phyloP scores from a whole-genome alignment of 2,888 invertebrate species.

The Cataglyphis altisquamis region DNA sequence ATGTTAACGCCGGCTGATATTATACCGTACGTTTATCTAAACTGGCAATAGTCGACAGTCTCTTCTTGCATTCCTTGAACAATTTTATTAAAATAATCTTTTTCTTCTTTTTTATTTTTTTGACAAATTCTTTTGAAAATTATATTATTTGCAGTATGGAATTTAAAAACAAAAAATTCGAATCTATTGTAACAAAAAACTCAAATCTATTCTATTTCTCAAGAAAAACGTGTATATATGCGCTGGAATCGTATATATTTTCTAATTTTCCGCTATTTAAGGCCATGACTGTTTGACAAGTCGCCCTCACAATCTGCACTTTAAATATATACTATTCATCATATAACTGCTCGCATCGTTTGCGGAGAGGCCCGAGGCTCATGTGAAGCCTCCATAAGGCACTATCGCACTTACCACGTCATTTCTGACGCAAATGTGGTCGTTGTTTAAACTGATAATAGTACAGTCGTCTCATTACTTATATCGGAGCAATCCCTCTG shows the following conservation, averaged over 20 bases:
- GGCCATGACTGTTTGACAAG: neutral
- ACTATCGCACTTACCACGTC: conserved; percentile 69
- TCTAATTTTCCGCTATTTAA: neutral
- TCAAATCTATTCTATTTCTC: neutral
- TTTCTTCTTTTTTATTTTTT: neutral
- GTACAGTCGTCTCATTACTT: conserved; percentile 63
- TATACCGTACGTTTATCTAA: conserved; percentile 36
- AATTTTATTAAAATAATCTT: neutral
- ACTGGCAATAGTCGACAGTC: neutral
- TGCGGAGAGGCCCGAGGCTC: conserved; percentile 13
- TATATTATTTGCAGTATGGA: neutral
- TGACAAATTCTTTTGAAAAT: neutral
- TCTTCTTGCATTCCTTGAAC: neutral
- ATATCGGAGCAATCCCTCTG: conserved; percentile 47
- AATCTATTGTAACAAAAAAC: neutral
- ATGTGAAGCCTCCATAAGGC: conserved; percentile 57
- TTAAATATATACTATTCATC: conserved; percentile 22
- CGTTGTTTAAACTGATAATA: conserved; percentile 68
- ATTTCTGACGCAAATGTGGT: conserved; percentile 65
- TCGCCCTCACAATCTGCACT: neutral
- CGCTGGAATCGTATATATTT: neutral
- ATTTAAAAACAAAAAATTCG: neutral
- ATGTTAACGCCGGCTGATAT: conserved; percentile 68
- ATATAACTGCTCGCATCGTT: neutral
- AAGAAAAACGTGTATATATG: neutral